Evolutionary conservation across 2,113 vertebrate species (phyloP).

Genomic region (Mesitornis unicolor): DNA sequence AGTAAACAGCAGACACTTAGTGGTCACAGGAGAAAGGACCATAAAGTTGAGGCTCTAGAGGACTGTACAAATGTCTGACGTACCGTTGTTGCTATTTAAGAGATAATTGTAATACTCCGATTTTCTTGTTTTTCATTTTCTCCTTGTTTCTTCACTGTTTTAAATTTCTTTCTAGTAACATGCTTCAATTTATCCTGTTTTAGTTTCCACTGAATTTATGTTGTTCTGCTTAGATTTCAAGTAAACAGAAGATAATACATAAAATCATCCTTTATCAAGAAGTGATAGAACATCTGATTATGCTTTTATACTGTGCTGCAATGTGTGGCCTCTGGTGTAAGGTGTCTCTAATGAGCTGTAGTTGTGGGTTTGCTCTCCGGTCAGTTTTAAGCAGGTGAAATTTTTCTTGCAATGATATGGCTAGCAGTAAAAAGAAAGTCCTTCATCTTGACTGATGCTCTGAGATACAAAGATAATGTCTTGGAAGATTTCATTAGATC

Average conservation of each 20-base stretch:
- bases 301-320: background rate
- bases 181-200: background rate
- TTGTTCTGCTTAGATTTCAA: background rate
- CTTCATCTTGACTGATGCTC: background rate
- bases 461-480: background rate
- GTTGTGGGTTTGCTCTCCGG: background rate
- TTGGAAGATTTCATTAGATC: background rate
- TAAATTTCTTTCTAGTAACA: background rate
- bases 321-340: background rate
- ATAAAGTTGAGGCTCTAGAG: background rate
- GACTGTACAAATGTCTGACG: background rate
- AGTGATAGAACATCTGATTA: conserved; percentile 4
- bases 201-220: background rate
- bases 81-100: background rate
- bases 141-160: background rate
- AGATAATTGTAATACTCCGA: background rate
- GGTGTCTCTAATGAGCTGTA: background rate
- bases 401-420: background rate
- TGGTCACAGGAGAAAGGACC: background rate
- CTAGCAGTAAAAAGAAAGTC: background rate
- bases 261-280: background rate
- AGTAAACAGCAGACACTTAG: background rate
- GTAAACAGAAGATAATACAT: background rate
- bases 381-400: background rate
- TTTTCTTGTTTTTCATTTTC: background rate